Evolutionary conservation across 2,797 vertebrate genomes (phyloP).

Genomic region (Pseudomugil tenellus): DNA sequence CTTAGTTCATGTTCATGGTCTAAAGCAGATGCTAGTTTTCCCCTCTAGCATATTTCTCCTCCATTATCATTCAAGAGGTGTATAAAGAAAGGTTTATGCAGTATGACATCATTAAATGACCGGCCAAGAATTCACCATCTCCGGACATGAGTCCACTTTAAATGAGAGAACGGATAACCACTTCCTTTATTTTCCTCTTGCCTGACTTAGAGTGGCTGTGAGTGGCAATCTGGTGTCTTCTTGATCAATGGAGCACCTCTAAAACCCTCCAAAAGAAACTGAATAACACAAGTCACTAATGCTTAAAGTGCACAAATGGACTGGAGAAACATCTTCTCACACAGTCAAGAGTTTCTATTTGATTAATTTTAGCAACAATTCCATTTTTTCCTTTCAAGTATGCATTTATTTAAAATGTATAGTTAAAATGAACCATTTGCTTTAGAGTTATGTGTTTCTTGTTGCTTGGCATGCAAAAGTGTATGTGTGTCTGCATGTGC

Average conservation of each 20-base stretch:
- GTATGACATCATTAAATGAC: conserved; percentile 44
- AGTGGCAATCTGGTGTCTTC: conserved; percentile 59
- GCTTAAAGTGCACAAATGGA: conserved; percentile 72
- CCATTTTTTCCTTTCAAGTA: conserved; percentile 54
- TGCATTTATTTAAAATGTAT: conserved; percentile 40
- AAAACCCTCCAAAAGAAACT: conserved; percentile 70
- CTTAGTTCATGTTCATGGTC: conserved; percentile 16
- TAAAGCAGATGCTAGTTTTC: conserved; percentile 13
- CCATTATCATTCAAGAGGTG: conserved; percentile 22
- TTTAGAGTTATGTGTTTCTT: conserved; percentile 23
- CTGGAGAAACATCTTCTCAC: conserved; percentile 51
- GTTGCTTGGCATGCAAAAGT: conserved; percentile 25
- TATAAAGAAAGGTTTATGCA: conserved; percentile 26
- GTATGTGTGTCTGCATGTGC: conserved; percentile 6
- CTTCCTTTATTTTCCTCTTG: conserved; percentile 47
- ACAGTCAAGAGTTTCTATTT: conserved; percentile 50
- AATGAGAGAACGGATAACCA: conserved; percentile 20
- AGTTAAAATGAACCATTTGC: conserved; percentile 34
- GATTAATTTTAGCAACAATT: conserved; percentile 67
- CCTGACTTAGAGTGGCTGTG: conserved; percentile 43
- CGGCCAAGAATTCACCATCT: conserved; percentile 6
- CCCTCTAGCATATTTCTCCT: conserved; percentile 13
- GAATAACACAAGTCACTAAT: conserved; percentile 60
- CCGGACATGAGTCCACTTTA: conserved; percentile 8
- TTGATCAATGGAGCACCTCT: conserved; percentile 63